phyloP scores from a whole-genome alignment of 2,888 invertebrate genomes.

The Labia minor region DNA sequence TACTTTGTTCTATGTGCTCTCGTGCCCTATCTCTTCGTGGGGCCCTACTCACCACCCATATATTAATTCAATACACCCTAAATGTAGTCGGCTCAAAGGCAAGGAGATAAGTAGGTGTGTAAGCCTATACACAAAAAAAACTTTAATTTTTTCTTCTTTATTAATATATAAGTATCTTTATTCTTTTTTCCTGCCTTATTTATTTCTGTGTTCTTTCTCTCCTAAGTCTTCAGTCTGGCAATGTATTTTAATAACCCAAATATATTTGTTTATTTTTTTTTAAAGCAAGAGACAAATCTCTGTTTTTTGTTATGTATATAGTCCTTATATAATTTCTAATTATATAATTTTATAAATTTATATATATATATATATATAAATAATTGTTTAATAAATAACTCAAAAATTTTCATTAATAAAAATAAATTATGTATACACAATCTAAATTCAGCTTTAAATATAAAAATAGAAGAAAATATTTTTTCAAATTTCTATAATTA shows the following conservation, averaged over 20 bases:
- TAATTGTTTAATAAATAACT: no score
- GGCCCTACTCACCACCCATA: neutral
- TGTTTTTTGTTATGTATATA: conserved; percentile 20
- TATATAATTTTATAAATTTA: no score
- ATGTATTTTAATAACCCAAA: conserved; percentile 15
- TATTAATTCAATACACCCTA: neutral
- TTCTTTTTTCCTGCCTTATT: conserved; percentile 26
- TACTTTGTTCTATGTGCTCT: neutral
- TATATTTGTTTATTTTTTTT: conserved; percentile 18
- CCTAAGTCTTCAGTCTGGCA: no score
- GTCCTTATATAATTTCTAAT: no score
- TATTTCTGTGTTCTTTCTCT: neutral
- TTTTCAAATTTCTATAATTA: no score
- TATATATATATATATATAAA: no score
- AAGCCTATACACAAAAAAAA: conserved; percentile 49
- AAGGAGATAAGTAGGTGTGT: conserved; percentile 63
- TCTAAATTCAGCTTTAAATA: no score
- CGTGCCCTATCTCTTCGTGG: neutral
- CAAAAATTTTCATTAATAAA: no score
- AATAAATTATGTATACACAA: no score
- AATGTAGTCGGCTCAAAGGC: conserved; percentile 68
- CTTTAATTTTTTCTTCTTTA: conserved; percentile 18
- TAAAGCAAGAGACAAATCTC: conserved; percentile 18
- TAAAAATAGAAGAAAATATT: no score
- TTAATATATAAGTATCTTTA: conserved; percentile 28